Conservation (phyloP, 2,797 vertebrate species). For the Ammospiza maritima region DNA sequence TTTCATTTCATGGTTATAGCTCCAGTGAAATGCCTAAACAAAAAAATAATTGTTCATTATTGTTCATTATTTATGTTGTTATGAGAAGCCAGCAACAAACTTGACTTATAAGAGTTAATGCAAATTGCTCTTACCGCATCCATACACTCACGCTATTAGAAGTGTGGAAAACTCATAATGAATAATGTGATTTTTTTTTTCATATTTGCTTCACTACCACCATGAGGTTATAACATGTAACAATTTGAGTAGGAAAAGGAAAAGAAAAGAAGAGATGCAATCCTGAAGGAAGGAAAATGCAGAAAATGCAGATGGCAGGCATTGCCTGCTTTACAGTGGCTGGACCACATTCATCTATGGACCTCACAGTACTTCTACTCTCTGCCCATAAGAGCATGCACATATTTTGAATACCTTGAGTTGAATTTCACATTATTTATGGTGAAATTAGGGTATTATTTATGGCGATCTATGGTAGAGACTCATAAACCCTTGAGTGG, state of each 20-base stretch:
- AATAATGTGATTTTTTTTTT: not conserved
- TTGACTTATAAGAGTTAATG: conserved; percentile 13
- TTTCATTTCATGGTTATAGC: conserved; percentile 54
- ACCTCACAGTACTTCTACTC: not conserved
- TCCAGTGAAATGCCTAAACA: conserved; percentile 27
- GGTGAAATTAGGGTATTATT: not conserved
- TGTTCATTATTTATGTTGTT: conserved; percentile 60
- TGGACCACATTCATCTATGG: rapidly evolving
- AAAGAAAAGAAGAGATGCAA: not conserved
- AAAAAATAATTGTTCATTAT: conserved; percentile 51
- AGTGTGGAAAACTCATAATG: not conserved
- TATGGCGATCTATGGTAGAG: rapidly evolving
- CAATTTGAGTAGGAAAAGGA: not conserved
- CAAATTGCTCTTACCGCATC: not conserved
- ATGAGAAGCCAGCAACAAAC: conserved; percentile 20
- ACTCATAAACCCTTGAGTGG: not conserved
- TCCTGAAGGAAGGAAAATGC: not conserved
- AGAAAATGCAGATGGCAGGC: not conserved
- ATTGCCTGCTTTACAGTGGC: not conserved
- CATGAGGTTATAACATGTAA: not conserved
- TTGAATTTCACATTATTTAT: not conserved
- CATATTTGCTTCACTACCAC: not conserved
- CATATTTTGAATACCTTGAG: not conserved
- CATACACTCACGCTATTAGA: not conserved
- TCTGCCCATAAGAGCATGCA: not conserved